Base-by-base conservation (phyloP, 2,113 vertebrate species). In the Struthio camelus region DNA sequence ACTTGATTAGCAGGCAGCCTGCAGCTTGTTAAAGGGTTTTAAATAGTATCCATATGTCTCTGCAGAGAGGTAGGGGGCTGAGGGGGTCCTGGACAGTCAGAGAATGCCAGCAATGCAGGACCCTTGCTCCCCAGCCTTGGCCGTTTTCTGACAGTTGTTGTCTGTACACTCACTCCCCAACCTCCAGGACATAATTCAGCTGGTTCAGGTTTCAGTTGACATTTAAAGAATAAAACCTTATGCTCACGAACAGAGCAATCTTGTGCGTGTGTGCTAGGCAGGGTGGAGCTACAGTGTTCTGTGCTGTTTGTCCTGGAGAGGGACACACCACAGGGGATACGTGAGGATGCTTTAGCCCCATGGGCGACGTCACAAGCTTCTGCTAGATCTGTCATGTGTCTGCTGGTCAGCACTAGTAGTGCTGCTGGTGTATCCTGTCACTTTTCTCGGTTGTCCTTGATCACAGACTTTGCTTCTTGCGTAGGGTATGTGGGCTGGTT, bases 31-130 rank as follows among this genome's bases (percentile, higher is more conserved):
- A 94, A 96, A 97, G 66, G 73, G 94, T 97, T 97, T 98, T 97
- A 98, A 98, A 98, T 98, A 98, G 98, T 95, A 83, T 66, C 97
- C 97, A 97, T 96, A 54, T 98, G 98, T 98, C 96, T 95, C 87
- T 85, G 34, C 28, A 28, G 77, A 80, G 96, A 95, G 94, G 42
- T 95, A 95, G 94, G 80, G 86, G 38, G 27, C 79, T 53, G 90
- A 96, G 78, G 88, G 89, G 85, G 95, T 97, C 94, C 91, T 87
- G 85, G 72, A 30, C 64, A 46, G 79, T 56, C 89, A 94, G 96
- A 91, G 98, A 98, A 98, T 98, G 97, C 86, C 92, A 97, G 92
- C 94, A 97, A 98, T 98, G 98, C 40, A 50, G 87, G 95, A 85
- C 83, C 93, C 91, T 84, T 87, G 51, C 80, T 96, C 79, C 48